phyloP scores from a whole-genome alignment of 2,113 vertebrate species.

The Dipodomys ordii region DNA sequence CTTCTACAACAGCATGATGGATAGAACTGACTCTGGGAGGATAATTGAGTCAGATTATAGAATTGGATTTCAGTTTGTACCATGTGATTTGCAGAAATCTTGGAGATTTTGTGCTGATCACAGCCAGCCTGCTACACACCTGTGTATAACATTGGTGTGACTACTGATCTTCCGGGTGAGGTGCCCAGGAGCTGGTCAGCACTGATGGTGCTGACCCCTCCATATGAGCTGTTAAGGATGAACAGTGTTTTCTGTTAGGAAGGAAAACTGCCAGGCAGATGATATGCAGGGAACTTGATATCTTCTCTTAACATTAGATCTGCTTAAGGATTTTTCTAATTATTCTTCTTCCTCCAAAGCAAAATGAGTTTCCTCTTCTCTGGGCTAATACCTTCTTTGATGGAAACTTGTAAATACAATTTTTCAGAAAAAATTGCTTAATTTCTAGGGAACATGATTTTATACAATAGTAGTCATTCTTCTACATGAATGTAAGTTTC shows the following conservation, averaged over 20 bases:
- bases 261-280: neutral
- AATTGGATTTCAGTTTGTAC: neutral
- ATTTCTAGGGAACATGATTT: conserved; percentile 16
- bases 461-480: neutral
- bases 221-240: neutral
- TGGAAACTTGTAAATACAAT: neutral
- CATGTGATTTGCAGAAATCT: neutral
- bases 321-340: neutral
- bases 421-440: neutral
- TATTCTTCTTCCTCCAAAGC: neutral
- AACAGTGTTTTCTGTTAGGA: neutral
- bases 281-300: fast-evolving
- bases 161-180: neutral
- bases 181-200: neutral
- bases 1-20: neutral
- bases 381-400: neutral
- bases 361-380: conserved; percentile 19
- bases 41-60: neutral
- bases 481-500: neutral
- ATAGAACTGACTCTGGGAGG: neutral
- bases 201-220: neutral
- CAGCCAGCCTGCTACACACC: neutral
- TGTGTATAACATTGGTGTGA: neutral
- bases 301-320: neutral
- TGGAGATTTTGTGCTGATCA: neutral